A percentile compares a stretch with the other conserved stretches of the same genome.
These are phyloP conservation scores for Xylophagus ater DNA, from an alignment of 2,888 invertebrate genomes.

Conservation along the genomic window DNA sequence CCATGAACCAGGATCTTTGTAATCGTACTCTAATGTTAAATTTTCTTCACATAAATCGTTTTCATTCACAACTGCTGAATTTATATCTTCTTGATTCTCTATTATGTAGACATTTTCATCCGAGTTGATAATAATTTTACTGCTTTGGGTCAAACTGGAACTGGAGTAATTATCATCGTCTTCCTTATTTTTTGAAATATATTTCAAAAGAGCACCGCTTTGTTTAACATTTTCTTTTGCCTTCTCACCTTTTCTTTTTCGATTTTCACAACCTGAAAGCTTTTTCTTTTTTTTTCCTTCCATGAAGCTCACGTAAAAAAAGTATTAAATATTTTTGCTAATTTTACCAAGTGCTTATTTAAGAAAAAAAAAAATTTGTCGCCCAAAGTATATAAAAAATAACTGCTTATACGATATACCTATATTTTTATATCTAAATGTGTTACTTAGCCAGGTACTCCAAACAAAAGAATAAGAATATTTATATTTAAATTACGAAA, in stretches of 20 bases:
- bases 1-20: constrained; percentile 2
- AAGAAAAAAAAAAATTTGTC: no score
- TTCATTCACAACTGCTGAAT: constrained; percentile 1
- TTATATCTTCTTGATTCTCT: constrained; percentile 1
- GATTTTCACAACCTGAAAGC: constrained; percentile 4
- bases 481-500: no score
- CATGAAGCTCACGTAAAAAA: not conserved
- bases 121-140: constrained; percentile 4
- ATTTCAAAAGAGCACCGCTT: constrained; percentile 4
- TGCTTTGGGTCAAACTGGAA: constrained; percentile 1
- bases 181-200: constrained; percentile 4
- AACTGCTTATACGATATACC: no score
- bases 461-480: no score
- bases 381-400: no score
- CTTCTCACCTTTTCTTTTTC: constrained; percentile 1
- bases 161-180: not conserved
- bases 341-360: no score
- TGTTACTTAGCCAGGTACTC: no score
- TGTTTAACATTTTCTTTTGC: constrained; percentile 5
- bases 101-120: not conserved
- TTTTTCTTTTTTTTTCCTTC: constrained; percentile 1
- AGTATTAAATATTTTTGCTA: constrained; percentile 1
- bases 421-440: no score
- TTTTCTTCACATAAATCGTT: not conserved
- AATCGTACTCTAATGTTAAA: constrained; percentile 1